Evolutionary conservation across 2,888 invertebrate species (phyloP), one percentile per base, ranked within the genome.

Genomic region (Chironomus riparius): DNA sequence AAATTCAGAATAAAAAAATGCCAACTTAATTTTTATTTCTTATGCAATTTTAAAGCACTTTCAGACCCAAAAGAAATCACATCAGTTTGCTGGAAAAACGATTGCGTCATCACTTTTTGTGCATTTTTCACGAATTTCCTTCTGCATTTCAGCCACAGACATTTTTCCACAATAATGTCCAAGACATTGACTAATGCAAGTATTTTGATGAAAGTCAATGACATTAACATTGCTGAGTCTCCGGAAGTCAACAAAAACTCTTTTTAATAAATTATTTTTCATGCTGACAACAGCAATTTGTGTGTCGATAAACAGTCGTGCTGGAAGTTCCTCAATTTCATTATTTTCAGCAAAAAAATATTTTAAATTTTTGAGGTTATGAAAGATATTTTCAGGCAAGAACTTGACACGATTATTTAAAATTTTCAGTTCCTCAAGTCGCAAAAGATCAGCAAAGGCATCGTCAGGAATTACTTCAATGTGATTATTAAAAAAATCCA

Each of bases 401-500:
- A 3, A 7, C 47, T 62, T 73, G 47, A 73, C 12, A 1, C 61
- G 48, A 21, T 73, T 73, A 2, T 73, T 61, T 5, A 28, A 15
- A 15, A 73, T 22, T 18, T 38, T 61, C n/a, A 73, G 22, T 7
- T 73, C 72, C 10, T 61, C 72, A 6, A 73, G 38, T 10, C n/a
- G 18, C 2, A 15, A 6, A 12, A 73, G 13, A 13, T 73, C 72
- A 50, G 21, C 28, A 47, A 73, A 61, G 1, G 62, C 62, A 62
- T 73, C 62, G 1, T 22, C 61, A 2, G 72, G 72, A 18, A 73
- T 15, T 12, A 18, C 38, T 6, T 73, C 72, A n/a, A 73, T 73
- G 2, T 62, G 15, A 73, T 73, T 73, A 7, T 73, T n/a, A 22
- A 61, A 73, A 6, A 73, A 38, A 15, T 73, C 28, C 7, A 73